Conservation (phyloP, 2,888 invertebrate species). For the Therioaphis trifolii region DNA sequence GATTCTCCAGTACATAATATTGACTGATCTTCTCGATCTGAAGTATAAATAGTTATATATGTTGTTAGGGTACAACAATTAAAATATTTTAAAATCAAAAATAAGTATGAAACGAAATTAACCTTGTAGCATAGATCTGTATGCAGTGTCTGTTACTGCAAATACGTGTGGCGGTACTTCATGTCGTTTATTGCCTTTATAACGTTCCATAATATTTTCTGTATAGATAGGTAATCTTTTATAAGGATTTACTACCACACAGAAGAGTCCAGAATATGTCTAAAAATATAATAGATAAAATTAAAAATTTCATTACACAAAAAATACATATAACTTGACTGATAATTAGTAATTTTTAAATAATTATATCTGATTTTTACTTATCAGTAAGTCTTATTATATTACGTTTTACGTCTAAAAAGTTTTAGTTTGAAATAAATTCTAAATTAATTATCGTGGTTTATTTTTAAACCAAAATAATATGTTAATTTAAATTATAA, state of each 20-base stretch:
- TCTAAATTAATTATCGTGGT: no score
- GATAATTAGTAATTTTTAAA: no score
- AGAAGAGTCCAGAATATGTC: constrained; percentile 99
- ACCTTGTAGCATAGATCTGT: constrained; percentile 99
- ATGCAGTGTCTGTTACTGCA: constrained; percentile 99
- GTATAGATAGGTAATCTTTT: constrained; percentile 99
- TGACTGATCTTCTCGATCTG: constrained; percentile 99
- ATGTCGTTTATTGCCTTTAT: constrained; percentile 98
- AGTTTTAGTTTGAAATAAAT: no score
- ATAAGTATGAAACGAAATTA: constrained; percentile 64
- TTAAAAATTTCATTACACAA: background rate
- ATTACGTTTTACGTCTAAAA: no score
- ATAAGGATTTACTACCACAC: constrained; percentile 99
- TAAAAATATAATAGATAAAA: constrained; percentile 71
- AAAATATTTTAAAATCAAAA: background rate
- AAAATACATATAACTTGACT: no score
- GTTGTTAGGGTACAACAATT: background rate
- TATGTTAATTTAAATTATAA: no score
- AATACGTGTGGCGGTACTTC: constrained; percentile 99
- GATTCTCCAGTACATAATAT: constrained; percentile 99
- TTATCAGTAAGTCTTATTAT: no score
- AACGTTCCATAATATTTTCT: constrained; percentile 98
- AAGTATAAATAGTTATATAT: constrained; percentile 67
- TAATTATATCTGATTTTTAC: no score
- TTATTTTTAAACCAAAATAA: no score